Evolutionary conservation across 2,113 vertebrate genomes (phyloP).

Genomic region (Meriones unguiculatus): DNA sequence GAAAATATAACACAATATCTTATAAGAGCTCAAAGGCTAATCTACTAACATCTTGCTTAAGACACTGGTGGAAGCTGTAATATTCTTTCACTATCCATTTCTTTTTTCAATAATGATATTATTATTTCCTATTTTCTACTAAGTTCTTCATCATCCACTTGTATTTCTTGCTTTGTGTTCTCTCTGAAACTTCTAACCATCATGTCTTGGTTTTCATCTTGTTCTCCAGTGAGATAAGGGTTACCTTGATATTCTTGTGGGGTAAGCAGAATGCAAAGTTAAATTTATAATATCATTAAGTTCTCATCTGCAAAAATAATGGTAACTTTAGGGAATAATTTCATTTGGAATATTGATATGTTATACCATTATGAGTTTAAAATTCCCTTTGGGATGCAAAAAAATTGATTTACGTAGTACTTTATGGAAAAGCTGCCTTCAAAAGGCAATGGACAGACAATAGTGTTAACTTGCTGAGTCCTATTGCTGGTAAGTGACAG

Average conservation of each 20-base stretch:
- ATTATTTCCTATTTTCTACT: background rate
- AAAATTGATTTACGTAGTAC: fast-evolving
- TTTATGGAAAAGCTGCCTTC: background rate
- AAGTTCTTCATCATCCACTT: background rate
- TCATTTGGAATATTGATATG: background rate
- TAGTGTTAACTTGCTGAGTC: background rate
- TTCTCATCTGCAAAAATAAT: background rate
- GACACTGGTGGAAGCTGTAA: background rate
- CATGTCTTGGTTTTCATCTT: background rate
- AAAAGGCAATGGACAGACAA: background rate
- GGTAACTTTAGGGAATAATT: background rate
- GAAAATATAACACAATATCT: background rate
- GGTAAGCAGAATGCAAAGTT: background rate
- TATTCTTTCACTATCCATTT: background rate
- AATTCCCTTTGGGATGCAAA: background rate
- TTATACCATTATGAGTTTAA: background rate
- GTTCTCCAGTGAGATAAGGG: background rate
- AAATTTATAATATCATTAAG: background rate
- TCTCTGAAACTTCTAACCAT: background rate
- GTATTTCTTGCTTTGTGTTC: too few species aligned
- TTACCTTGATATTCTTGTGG: background rate
- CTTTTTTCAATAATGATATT: too few species aligned
- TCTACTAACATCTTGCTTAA: background rate
- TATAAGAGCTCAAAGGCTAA: background rate
- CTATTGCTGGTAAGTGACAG: background rate